Conservation (phyloP, 2,888 invertebrate species). For the Pteria penguin region DNA sequence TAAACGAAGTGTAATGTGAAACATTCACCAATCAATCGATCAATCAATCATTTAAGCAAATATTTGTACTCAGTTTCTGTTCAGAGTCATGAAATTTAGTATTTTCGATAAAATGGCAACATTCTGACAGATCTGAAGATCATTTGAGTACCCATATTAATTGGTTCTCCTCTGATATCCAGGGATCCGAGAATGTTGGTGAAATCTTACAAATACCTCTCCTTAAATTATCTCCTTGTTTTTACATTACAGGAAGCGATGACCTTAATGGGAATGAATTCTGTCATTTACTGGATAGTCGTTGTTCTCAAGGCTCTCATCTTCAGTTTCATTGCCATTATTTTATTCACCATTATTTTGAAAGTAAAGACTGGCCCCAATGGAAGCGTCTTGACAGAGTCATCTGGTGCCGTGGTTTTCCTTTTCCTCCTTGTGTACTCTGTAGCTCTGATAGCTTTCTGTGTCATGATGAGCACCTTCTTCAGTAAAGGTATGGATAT, state of each 20-base stretch:
- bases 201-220: no score
- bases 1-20: no score
- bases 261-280: constrained; percentile 93
- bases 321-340: constrained; percentile 84
- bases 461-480: constrained; percentile 89
- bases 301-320: constrained; percentile 90
- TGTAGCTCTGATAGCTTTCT: constrained; percentile 87
- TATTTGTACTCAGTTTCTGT: no score
- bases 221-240: no score
- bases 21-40: no score
- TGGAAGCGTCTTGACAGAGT: constrained; percentile 61
- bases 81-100: no score
- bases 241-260: constrained; percentile 86
- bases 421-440: constrained; percentile 87
- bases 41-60: no score
- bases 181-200: no score
- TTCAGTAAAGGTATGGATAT: constrained; percentile 86
- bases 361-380: constrained; percentile 59
- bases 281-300: constrained; percentile 91
- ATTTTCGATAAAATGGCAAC: no score
- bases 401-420: constrained; percentile 85
- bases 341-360: constrained; percentile 79
- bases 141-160: no score
- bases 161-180: no score
- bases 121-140: no score